phyloP scores from a whole-genome alignment of 2,113 vertebrate genomes.

The Capreolus pygargus region DNA sequence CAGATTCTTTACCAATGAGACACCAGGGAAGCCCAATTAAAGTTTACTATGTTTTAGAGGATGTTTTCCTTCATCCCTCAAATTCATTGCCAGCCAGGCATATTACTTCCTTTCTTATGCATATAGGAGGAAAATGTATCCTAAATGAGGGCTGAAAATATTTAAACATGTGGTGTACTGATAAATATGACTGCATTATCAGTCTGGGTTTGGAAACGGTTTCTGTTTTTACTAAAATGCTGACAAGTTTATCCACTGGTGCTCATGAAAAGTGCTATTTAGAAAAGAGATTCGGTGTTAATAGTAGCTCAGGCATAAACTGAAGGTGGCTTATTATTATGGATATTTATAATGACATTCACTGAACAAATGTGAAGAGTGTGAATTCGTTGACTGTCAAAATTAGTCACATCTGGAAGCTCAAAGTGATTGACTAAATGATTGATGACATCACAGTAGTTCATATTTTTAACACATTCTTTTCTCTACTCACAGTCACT shows the following conservation, averaged over 20 bases:
- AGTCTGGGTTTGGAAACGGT: not conserved
- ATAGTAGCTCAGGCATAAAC: not conserved
- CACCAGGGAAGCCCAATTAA: not conserved
- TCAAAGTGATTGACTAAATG: not conserved
- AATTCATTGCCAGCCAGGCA: not conserved
- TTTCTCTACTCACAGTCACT: not conserved
- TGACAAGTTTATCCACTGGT: not conserved
- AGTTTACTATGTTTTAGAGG: not conserved
- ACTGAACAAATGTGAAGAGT: not conserved
- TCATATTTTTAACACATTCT: not conserved
- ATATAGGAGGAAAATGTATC: not conserved
- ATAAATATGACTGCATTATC: not conserved
- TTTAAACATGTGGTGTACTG: not conserved
- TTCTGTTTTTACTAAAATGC: not conserved
- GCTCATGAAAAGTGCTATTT: not conserved
- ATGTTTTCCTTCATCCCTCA: not conserved
- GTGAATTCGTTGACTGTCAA: not conserved
- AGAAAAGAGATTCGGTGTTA: not conserved
- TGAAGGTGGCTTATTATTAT: not conserved
- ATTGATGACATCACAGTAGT: not conserved
- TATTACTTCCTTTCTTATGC: not conserved
- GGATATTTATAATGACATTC: not conserved
- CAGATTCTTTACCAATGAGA: not conserved
- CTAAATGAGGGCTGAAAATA: not conserved
- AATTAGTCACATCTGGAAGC: not conserved